Evolutionary conservation across 2,888 invertebrate genomes (phyloP).

Genomic region (Chrysolina oricalcia): DNA sequence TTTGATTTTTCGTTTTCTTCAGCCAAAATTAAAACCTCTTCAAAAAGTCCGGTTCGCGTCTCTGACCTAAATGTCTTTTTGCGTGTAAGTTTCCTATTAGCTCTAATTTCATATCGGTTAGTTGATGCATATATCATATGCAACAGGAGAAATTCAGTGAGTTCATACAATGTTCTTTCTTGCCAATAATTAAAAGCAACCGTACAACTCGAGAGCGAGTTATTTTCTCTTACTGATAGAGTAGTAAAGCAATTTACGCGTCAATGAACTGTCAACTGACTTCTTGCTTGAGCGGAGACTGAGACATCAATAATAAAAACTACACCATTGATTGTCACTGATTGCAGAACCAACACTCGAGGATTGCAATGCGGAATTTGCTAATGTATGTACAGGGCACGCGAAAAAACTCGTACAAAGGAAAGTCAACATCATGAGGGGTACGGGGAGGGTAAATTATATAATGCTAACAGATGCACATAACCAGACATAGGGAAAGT

Average conservation of each 20-base stretch:
- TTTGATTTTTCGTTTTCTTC: no score
- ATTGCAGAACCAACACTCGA: slow-evolving; percentile 7
- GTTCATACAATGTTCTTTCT: slow-evolving; percentile 8
- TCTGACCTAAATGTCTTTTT: neutral
- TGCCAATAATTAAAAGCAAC: slow-evolving; percentile 22
- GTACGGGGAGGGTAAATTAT: no score
- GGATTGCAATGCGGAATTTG: neutral
- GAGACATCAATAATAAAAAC: slow-evolving; percentile 10
- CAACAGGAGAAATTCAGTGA: neutral
- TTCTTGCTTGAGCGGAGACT: slow-evolving; percentile 10
- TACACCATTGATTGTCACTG: slow-evolving; percentile 8
- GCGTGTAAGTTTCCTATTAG: neutral
- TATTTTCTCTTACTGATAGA: slow-evolving; percentile 17
- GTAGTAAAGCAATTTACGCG: neutral
- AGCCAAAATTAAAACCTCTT: neutral
- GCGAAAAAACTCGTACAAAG: neutral
- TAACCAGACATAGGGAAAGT: no score
- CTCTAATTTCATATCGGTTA: slow-evolving; percentile 3
- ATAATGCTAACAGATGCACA: no score
- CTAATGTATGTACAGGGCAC: neutral
- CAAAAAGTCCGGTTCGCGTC: neutral
- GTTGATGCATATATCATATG: slow-evolving; percentile 12
- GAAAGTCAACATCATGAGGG: no score
- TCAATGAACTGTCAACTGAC: slow-evolving; percentile 22
- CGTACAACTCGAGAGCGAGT: slow-evolving; percentile 6